Percentiles rank a stretch among this genome's conserved stretches.
Conservation (phyloP, 2,113 vertebrate species). For the Psilopsiagon aymara region DNA sequence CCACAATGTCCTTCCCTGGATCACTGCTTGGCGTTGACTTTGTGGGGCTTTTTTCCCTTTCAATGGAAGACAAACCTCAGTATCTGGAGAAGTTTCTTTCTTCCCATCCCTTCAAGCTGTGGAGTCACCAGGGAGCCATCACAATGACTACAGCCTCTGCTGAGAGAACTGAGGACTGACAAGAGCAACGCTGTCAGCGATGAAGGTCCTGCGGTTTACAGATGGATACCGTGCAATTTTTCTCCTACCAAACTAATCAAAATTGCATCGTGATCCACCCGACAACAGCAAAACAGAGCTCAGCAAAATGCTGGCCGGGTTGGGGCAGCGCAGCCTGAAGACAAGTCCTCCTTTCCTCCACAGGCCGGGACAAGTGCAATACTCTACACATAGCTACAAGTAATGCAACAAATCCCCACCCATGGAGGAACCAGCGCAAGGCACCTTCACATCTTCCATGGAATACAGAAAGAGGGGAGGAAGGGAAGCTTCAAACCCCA, state of each 20-base stretch:
- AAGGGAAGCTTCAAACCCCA: background rate
- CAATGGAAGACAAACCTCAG: background rate
- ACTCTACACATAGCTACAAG: constrained; percentile 79
- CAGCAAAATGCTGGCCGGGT: background rate
- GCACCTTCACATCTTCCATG: background rate
- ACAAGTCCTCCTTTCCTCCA: constrained; percentile 79
- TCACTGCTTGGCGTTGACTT: too few relatives aligned
- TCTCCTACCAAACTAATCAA: constrained; percentile 81
- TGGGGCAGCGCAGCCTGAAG: background rate
- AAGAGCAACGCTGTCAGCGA: background rate
- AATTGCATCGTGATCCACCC: constrained; percentile 96
- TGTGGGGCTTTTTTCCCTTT: background rate
- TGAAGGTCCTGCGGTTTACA: constrained; percentile 90
- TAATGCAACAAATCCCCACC: constrained; percentile 87
- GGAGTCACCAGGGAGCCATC: background rate
- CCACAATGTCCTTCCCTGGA: background rate
- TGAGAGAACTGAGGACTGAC: background rate
- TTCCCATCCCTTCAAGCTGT: background rate
- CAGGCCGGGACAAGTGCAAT: constrained; percentile 91
- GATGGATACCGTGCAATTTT: constrained; percentile 99
- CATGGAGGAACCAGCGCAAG: constrained; percentile 74
- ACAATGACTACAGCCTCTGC: background rate
- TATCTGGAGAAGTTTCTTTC: background rate
- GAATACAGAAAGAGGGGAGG: fast-evolving
- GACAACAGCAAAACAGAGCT: constrained; percentile 90